These are phyloP conservation scores for Perca schrenkii DNA, from an alignment of 2,113 vertebrate species.

Conservation along the genomic window DNA sequence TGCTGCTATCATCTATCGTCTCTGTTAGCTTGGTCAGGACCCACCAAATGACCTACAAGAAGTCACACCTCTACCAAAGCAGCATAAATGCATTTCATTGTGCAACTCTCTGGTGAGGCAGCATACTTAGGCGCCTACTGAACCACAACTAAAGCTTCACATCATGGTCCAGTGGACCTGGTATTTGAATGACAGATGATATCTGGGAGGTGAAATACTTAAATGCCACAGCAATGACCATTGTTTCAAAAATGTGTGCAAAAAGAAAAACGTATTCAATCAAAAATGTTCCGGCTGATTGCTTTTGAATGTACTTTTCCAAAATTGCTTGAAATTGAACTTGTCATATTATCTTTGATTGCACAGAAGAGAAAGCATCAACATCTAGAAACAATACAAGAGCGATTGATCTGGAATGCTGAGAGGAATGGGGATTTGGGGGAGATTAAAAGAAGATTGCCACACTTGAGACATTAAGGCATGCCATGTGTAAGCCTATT, in stretches of 20 bases:
- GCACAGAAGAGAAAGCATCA: neutral
- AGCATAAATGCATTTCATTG: neutral
- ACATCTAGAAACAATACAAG: conserved; percentile 8
- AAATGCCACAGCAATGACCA: neutral
- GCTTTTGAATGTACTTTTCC: neutral
- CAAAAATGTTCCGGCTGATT: conserved; percentile 11
- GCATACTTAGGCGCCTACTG: neutral
- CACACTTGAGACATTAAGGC: neutral
- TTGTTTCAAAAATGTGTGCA: neutral
- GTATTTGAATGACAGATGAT: conserved; percentile 3
- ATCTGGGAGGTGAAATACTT: neutral
- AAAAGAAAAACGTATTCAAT: neutral
- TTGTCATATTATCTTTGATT: neutral
- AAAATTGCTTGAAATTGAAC: conserved; percentile 7
- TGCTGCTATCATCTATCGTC: too few relatives aligned
- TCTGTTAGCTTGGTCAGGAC: too few relatives aligned
- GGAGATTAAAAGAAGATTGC: neutral
- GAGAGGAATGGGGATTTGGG: neutral
- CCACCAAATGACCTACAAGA: too few relatives aligned
- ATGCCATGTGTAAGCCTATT: neutral
- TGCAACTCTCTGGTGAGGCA: neutral
- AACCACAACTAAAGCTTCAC: neutral
- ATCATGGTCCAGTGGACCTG: neutral
- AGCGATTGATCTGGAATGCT: neutral
- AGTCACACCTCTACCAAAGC: neutral